phyloP scores from a whole-genome alignment of 2,113 vertebrate species.

The Psilopsiagon aurifrons region DNA sequence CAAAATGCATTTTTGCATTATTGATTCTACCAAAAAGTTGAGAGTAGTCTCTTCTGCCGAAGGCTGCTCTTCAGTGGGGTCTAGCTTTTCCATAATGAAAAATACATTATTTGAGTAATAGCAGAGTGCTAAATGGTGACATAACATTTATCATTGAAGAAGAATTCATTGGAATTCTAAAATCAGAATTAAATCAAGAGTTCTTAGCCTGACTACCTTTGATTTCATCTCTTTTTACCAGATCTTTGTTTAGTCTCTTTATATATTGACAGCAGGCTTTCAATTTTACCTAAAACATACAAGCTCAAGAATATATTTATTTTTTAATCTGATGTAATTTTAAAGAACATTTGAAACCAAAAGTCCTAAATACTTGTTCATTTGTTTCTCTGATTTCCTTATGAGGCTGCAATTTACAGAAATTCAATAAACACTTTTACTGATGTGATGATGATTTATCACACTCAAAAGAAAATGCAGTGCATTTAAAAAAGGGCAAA shows the following conservation, averaged over 20 bases:
- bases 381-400: background rate
- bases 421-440: background rate
- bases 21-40: background rate
- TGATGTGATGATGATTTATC: background rate
- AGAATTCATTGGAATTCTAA: background rate
- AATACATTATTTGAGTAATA: background rate
- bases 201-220: background rate
- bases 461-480: background rate
- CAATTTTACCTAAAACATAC: background rate
- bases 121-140: background rate
- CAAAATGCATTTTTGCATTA: no score
- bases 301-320: background rate
- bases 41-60: background rate
- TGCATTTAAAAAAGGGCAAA: background rate
- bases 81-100: background rate
- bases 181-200: background rate
- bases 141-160: background rate
- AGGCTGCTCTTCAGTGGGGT: background rate
- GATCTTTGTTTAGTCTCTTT: background rate
- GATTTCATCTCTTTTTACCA: background rate
- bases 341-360: background rate
- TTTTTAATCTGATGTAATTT: background rate
- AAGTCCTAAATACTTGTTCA: background rate
- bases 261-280: background rate
- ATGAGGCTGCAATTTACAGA: background rate